Conservation (phyloP, 2,113 vertebrate genomes). For the Carollia perspicillata region DNA sequence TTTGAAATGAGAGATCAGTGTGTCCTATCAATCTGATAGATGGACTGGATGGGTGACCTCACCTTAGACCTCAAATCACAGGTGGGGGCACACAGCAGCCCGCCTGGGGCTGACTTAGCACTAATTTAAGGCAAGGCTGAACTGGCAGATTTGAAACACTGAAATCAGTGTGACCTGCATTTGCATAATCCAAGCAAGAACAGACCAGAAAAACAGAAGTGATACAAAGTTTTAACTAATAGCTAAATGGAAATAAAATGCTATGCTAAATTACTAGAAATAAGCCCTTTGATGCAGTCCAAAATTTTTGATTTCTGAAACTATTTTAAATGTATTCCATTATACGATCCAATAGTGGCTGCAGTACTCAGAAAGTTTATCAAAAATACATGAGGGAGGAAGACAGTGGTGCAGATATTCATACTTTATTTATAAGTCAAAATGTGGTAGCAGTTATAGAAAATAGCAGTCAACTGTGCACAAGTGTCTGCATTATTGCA, state of each 20-base stretch:
- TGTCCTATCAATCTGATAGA: background rate
- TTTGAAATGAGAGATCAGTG: background rate
- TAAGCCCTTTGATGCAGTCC: background rate
- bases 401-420: background rate
- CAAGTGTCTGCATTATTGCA: background rate
- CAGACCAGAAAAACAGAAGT: background rate
- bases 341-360: background rate
- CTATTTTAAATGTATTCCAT: slow-evolving; percentile 10
- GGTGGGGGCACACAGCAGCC: background rate
- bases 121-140: background rate
- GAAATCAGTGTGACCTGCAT: background rate
- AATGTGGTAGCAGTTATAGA: background rate
- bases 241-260: background rate
- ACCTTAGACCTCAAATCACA: background rate
- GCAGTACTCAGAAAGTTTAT: slow-evolving; percentile 38
- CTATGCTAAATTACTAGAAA: background rate
- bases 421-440: slow-evolving; percentile 50
- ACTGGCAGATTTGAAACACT: background rate
- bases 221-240: background rate
- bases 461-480: slow-evolving; percentile 22
- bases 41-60: background rate
- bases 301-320: slow-evolving; percentile 19
- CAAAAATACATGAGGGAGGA: slow-evolving; percentile 48
- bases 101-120: background rate
- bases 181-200: background rate